Evolutionary conservation across 2,888 invertebrate species (phyloP), one percentile per base, ranked within the genome.

Genomic region (Agelastica alni): DNA sequence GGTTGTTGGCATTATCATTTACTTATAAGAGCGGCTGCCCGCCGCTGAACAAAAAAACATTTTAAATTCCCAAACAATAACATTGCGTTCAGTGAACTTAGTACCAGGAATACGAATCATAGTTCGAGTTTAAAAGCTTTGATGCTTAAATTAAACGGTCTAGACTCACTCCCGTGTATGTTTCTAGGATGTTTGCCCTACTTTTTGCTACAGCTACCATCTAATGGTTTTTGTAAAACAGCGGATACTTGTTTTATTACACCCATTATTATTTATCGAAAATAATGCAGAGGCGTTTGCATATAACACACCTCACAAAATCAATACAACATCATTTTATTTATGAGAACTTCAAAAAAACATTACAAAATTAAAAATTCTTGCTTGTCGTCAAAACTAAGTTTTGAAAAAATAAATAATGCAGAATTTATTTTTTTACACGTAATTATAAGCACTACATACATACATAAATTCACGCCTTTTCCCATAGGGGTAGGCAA

Each of bases 51-150:
- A 6, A 20, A 37, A 36, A 49, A 42, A 42, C 43, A 45, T 51
- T 56, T 47, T 46, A 47, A 56, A 47, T 47, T 34, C 51, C 51
- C 45, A 64, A 67, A 67, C 67, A 65, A 65, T 67, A 65, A 65
- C 65, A 65, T 58, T 59, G 60, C 64, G 67, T 65, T 57, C 67
- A 65, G 26, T 64, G 67, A 67, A 67, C 67, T 62, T 58, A 44
- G 14, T 44, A 47, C 53, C 34, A 46, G 46, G 49, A 48, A 58
- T 39, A 39, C 37, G 37, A 39, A 39, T 39, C 37, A 39, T 56
- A 41, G 56, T 37, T 26, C 43, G 44, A 20, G 32, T 39, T 52
- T 46, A 45, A 45, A 53, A 53, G 53, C 42, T 51, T 12, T 22
- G n/a, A 51, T 44, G 57, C 57, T 60, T 58, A 60, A 58, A 55